Conservation (phyloP, 2,113 vertebrate genomes). For the Stigmatopora argus region DNA sequence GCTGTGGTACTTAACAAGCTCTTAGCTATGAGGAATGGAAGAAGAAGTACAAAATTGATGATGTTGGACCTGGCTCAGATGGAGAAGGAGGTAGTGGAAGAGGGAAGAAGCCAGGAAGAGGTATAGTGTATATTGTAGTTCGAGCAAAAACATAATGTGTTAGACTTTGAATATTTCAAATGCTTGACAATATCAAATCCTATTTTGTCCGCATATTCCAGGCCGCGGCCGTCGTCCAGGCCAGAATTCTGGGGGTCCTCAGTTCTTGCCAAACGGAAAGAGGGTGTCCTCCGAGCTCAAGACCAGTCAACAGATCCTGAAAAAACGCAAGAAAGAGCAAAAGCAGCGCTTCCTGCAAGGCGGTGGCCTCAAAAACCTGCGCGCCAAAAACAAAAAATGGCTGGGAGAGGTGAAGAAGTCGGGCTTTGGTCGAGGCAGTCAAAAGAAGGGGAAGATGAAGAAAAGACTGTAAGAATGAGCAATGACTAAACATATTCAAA, state of each 20-base stretch:
- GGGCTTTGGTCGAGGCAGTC: conserved; percentile 76
- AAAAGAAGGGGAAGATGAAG: conserved; percentile 86
- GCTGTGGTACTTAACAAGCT: conserved; percentile 55
- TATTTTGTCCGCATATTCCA: conserved; percentile 5
- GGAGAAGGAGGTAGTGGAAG: conserved; percentile 60
- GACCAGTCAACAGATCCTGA: conserved; percentile 85
- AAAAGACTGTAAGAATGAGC: conserved; percentile 74
- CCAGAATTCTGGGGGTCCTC: not conserved
- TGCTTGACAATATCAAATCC: not conserved
- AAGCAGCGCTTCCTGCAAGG: conserved; percentile 87
- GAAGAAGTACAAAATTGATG: conserved; percentile 87
- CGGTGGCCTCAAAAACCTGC: conserved; percentile 79
- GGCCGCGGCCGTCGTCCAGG: conserved; percentile 23
- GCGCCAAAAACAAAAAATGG: conserved; percentile 63
- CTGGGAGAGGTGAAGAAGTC: conserved; percentile 76
- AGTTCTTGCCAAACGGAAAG: conserved; percentile 36
- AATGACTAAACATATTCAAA: not conserved
- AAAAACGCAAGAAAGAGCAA: conserved; percentile 73
- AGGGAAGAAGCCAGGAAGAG: not conserved
- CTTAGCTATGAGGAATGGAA: conserved; percentile 95
- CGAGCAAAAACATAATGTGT: too few relatives aligned
- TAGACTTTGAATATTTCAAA: not conserved
- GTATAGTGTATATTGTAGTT: conserved; percentile 12
- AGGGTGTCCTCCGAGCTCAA: conserved; percentile 79
- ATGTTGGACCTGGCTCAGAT: conserved; percentile 71